Evolutionary conservation across 2,888 invertebrate genomes (phyloP).

Genomic region (Tetramorium bicarinatum): DNA sequence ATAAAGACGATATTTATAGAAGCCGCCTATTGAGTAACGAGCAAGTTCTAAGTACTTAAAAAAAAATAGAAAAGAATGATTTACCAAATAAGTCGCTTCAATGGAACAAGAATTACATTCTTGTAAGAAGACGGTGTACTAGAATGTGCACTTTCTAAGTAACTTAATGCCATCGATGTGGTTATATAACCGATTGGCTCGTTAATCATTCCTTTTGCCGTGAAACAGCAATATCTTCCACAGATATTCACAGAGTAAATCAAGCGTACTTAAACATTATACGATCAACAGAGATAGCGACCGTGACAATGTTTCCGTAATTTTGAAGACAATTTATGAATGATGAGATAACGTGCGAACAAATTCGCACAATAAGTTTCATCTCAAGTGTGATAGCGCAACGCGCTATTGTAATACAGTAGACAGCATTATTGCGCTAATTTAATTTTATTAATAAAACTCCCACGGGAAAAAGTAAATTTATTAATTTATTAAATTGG

Average conservation of each 20-base stretch:
- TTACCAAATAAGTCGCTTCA: background rate
- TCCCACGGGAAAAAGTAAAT: background rate
- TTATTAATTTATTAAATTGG: background rate
- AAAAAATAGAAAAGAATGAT: background rate
- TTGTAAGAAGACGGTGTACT: background rate
- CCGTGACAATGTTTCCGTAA: background rate
- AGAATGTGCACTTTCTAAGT: constrained; percentile 2
- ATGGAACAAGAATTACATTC: background rate
- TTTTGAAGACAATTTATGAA: background rate
- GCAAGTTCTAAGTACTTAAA: background rate
- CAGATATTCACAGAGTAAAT: background rate
- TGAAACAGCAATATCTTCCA: background rate
- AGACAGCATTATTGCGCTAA: background rate
- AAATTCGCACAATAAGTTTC: background rate
- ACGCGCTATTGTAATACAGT: background rate
- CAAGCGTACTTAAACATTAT: background rate
- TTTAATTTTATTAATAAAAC: background rate
- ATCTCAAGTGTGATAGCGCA: background rate
- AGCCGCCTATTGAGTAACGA: background rate
- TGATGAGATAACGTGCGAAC: background rate
- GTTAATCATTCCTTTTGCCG: background rate
- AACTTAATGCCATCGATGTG: background rate
- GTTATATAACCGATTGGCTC: background rate
- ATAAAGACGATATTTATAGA: background rate
- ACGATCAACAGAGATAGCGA: background rate